Base-by-base conservation (phyloP, 1,140 invertebrate genomes). In the Pseudomyrmex cubaensis region DNA sequence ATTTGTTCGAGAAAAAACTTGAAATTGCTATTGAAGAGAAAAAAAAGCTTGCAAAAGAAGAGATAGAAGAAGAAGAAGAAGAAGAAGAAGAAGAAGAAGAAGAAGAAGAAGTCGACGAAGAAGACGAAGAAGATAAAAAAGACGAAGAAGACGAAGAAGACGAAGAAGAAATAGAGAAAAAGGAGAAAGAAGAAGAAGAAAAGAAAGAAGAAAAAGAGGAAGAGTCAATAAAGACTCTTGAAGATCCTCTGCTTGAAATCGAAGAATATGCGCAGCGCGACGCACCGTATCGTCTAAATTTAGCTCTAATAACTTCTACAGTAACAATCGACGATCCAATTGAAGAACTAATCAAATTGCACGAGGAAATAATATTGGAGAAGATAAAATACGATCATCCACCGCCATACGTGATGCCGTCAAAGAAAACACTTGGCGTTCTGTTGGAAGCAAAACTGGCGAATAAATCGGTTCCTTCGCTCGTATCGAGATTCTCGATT, bases 401-500 rank as follows among this genome's bases (percentile, higher is more conserved):
- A 2, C 91, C 91, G 12, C 93, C 93, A 0, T 93, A 92, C 54
- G 90, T 93, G 1, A 82, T 91, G 77, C 91, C 91, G 1, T 83
- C 91, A 0, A 91, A 89, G 44, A 91, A 89, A 62, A 92, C 91
- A 2, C 66, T 94, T 7, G 84, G 85, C 2, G 85, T 90, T 17
- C 87, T 94, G 12, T 20, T 93, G 0, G 89, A 93, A 59, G 90
- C 91, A 2, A 94, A 94, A 87, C 82, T 89, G 62, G 93, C 93
- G 1, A 91, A 90, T 0, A 91, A 90, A 66, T 94, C 94, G 7
- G 83, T 91, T 7, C 90, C 91, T 13, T 94, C 93, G 12, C 85
- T 94, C 9, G 73, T 94, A 13, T 94, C 94, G 4, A 88, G 93
- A 84, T 94, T 94, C 83, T 94, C 94, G 0, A 89, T 94, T 1